Conservation (phyloP, 2,888 invertebrate species). For the Hirtodrosophila duncani region DNA sequence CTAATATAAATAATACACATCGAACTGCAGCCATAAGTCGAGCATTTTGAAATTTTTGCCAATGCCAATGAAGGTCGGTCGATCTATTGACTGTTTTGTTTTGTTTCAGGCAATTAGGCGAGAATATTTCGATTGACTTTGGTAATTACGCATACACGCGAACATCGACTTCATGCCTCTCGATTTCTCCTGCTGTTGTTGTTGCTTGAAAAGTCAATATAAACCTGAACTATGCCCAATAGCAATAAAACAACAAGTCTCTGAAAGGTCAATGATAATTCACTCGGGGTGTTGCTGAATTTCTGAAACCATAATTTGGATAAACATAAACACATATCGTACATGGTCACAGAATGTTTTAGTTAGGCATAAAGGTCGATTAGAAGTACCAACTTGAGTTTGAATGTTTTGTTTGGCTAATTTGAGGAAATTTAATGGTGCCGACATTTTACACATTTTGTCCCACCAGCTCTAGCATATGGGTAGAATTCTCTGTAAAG, state of each 20-base stretch:
- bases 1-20: neutral
- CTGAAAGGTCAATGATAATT: slow-evolving; percentile 35
- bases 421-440: no score
- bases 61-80: neutral
- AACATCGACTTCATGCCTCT: slow-evolving; percentile 14
- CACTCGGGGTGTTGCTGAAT: slow-evolving; percentile 29
- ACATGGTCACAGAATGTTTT: slow-evolving; percentile 17
- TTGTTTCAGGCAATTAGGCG: slow-evolving; percentile 45
- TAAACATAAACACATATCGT: slow-evolving; percentile 18
- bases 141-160: slow-evolving; percentile 46
- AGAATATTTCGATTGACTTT: slow-evolving; percentile 52
- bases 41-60: slow-evolving; percentile 32
- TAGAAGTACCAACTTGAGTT: no score
- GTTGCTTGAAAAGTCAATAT: slow-evolving; percentile 44
- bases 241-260: slow-evolving; percentile 3
- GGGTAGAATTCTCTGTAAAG: no score
- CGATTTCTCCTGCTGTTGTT: no score
- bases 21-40: slow-evolving; percentile 16
- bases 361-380: slow-evolving; percentile 25
- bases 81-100: slow-evolving; percentile 13
- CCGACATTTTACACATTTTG: no score
- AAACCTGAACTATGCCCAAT: slow-evolving; percentile 17
- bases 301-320: no score
- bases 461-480: no score
- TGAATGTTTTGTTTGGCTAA: no score